Conservation (phyloP, 2,113 vertebrate species). For the Platysternon megacephalum region DNA sequence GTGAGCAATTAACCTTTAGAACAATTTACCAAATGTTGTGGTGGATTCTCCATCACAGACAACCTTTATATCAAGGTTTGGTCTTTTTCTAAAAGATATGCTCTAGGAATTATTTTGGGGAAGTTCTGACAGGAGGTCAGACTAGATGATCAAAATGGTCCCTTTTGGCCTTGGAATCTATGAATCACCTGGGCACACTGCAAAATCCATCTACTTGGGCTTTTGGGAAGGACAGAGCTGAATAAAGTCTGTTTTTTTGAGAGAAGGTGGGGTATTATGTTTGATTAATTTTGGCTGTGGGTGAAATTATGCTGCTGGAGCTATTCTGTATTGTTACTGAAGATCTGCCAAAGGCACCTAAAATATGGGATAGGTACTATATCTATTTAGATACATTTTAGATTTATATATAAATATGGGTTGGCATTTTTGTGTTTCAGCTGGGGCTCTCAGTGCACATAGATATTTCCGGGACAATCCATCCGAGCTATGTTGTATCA, state of each 20-base stretch:
- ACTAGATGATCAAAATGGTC: too few relatives aligned
- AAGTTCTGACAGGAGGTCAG: too few relatives aligned
- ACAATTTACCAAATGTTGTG: too few relatives aligned
- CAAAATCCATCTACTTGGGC: neutral
- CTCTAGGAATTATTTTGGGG: too few relatives aligned
- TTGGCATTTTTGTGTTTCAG: slow-evolving; percentile 75
- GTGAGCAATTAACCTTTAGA: too few relatives aligned
- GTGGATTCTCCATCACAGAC: too few relatives aligned
- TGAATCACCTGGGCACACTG: too few relatives aligned
- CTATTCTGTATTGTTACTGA: neutral
- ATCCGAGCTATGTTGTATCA: slow-evolving; percentile 91
- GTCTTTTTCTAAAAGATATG: too few relatives aligned
- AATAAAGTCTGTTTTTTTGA: neutral
- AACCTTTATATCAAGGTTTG: too few relatives aligned
- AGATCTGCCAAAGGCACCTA: slow-evolving; percentile 11
- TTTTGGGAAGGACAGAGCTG: neutral
- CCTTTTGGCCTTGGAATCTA: too few relatives aligned
- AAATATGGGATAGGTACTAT: neutral
- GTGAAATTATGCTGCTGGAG: neutral
- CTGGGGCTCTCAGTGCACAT: slow-evolving; percentile 92
- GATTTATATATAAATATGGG: neutral
- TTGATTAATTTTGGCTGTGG: neutral
- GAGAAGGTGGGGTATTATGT: neutral
- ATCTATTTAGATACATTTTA: neutral
- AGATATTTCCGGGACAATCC: slow-evolving; percentile 91